Evolutionary conservation across 2,113 vertebrate species (phyloP).

Genomic region (Apodemus speciosus): DNA sequence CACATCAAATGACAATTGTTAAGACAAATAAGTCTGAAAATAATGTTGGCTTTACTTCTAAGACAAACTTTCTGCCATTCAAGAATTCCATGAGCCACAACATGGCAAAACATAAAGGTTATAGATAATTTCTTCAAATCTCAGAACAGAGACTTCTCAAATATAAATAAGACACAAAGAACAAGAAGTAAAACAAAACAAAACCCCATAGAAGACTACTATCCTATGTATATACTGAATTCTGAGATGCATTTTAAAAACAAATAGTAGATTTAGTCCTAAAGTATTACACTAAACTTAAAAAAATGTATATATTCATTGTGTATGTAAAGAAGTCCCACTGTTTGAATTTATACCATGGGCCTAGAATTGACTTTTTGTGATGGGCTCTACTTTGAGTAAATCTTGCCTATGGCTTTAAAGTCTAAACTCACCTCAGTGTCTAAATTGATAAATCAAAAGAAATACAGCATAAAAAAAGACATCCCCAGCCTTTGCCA

Average conservation of each 20-base stretch:
- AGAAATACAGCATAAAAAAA: not conserved
- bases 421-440: not conserved
- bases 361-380: not conserved
- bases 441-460: not conserved
- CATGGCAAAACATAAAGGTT: not conserved
- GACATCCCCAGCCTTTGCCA: not conserved
- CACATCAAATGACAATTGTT: not conserved
- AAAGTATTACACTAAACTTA: not conserved
- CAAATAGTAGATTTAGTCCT: not conserved
- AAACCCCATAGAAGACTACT: not conserved
- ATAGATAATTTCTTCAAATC: not conserved
- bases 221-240: not conserved
- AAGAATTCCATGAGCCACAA: not conserved
- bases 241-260: not conserved
- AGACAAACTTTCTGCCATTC: not conserved
- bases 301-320: not conserved
- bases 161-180: not conserved
- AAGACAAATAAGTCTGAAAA: not conserved
- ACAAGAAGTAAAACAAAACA: too few species aligned
- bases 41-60: not conserved
- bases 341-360: not conserved
- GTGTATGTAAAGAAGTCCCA: not conserved
- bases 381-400: not conserved
- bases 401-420: not conserved
- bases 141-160: not conserved